These are phyloP conservation scores for Rhegmatorhina hoffmannsi DNA, from an alignment of 2,113 vertebrate genomes.

Conservation along the genomic window DNA sequence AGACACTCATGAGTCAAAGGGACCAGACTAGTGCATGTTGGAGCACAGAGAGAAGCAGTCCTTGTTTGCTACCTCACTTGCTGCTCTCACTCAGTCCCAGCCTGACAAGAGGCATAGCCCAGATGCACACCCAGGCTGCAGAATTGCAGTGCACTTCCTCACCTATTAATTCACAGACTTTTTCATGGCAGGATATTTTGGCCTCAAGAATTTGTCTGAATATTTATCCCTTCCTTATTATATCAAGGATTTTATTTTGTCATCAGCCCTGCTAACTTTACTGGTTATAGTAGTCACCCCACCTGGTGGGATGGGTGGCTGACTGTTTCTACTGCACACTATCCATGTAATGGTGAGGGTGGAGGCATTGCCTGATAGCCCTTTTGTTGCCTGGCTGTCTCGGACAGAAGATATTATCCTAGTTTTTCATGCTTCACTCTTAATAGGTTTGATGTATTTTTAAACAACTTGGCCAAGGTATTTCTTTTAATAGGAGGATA, in stretches of 20 bases:
- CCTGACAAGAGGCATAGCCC: neutral
- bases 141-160: neutral
- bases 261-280: neutral
- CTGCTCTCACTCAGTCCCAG: neutral
- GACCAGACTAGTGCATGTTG: fast-evolving
- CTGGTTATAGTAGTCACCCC: neutral
- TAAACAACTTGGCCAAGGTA: neutral
- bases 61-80: neutral
- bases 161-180: neutral
- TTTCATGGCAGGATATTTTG: neutral
- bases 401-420: neutral
- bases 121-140: neutral
- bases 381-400: neutral
- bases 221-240: neutral
- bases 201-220: neutral
- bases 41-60: neutral
- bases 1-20: neutral
- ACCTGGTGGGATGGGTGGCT: neutral
- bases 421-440: neutral
- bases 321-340: neutral
- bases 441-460: neutral
- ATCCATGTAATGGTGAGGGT: fast-evolving
- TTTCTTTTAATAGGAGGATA: constrained; percentile 25
- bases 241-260: neutral
- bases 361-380: neutral